Evolutionary conservation across 2,797 vertebrate genomes (phyloP).

Genomic region (Eutrigla gurnardus): DNA sequence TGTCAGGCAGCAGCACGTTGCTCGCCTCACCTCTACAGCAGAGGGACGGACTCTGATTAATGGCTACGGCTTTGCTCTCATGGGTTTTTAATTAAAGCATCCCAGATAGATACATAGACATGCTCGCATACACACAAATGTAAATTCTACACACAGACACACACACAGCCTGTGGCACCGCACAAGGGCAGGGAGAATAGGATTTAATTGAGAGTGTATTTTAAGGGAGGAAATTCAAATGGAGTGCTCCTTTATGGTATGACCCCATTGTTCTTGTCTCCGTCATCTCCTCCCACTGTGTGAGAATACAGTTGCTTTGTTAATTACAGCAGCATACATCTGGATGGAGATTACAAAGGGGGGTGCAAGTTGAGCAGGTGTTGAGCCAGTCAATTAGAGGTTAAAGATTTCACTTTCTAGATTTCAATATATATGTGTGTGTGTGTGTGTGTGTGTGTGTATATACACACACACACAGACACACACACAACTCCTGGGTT

Average conservation of each 20-base stretch:
- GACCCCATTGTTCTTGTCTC: slow-evolving; percentile 36
- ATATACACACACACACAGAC: too few relatives aligned
- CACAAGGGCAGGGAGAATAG: slow-evolving; percentile 46
- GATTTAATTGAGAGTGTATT: slow-evolving; percentile 60
- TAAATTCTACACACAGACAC: slow-evolving; percentile 6
- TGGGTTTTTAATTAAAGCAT: slow-evolving; percentile 72
- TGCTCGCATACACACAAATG: slow-evolving; percentile 13
- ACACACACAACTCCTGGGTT: too few relatives aligned
- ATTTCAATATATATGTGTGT: too few relatives aligned
- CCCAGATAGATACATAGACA: slow-evolving; percentile 37
- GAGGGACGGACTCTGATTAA: slow-evolving; percentile 59
- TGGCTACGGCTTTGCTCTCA: slow-evolving; percentile 52
- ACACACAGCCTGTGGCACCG: slow-evolving; percentile 20
- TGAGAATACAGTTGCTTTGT: slow-evolving; percentile 39
- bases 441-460: too few relatives aligned
- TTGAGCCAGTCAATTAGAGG: neutral
- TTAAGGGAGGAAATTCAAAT: slow-evolving; percentile 54
- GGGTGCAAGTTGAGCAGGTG: neutral
- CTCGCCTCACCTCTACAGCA: slow-evolving; percentile 42
- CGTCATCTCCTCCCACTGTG: slow-evolving; percentile 39
- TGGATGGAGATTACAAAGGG: neutral
- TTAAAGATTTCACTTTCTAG: neutral
- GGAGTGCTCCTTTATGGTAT: slow-evolving; percentile 52
- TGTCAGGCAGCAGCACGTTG: slow-evolving; percentile 21
- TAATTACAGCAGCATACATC: slow-evolving; percentile 61